Percentiles rank a stretch among this genome's conserved stretches.
Conservation (phyloP, 2,797 vertebrate genomes). For the Lagodon rhomboides region DNA sequence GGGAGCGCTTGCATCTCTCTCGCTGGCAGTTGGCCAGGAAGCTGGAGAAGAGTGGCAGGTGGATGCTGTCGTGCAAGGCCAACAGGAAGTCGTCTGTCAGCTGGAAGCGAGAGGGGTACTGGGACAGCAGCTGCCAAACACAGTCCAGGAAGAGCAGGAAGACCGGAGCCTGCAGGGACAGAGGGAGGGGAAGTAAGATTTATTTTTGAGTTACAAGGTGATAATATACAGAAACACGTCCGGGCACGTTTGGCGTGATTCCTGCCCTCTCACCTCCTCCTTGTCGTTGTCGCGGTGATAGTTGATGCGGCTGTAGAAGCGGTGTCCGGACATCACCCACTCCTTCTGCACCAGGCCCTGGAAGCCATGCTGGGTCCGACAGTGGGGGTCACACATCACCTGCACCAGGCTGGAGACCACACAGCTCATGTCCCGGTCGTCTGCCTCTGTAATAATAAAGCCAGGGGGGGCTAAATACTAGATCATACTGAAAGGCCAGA, state of each 20-base stretch:
- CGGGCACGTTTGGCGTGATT: too few species aligned
- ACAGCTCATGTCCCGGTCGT: conserved; percentile 93
- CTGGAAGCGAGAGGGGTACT: conserved; percentile 91
- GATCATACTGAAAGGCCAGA: not conserved
- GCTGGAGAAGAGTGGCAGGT: conserved; percentile 90
- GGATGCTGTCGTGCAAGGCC: conserved; percentile 91
- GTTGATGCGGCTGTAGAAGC: conserved; percentile 91
- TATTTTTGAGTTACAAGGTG: not conserved
- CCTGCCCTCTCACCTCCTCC: conserved; percentile 86
- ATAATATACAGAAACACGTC: too few species aligned
- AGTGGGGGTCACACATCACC: conserved; percentile 91
- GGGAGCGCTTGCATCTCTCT: conserved; percentile 84
- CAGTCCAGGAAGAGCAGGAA: conserved; percentile 96
- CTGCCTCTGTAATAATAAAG: conserved; percentile 81
- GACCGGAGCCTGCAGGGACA: conserved; percentile 87
- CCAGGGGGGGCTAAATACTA: not conserved
- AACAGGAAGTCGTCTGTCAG: conserved; percentile 92
- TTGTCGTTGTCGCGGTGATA: conserved; percentile 85
- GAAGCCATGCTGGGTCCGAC: conserved; percentile 89
- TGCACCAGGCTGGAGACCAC: conserved; percentile 93
- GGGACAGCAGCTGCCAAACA: conserved; percentile 92
- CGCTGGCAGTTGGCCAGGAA: conserved; percentile 93
- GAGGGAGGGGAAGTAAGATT: not conserved
- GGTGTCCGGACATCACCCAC: conserved; percentile 94
- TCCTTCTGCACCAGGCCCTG: conserved; percentile 95